Evolutionary conservation across 2,888 invertebrate genomes (phyloP).

Genomic region (Cactoblastis cactorum): DNA sequence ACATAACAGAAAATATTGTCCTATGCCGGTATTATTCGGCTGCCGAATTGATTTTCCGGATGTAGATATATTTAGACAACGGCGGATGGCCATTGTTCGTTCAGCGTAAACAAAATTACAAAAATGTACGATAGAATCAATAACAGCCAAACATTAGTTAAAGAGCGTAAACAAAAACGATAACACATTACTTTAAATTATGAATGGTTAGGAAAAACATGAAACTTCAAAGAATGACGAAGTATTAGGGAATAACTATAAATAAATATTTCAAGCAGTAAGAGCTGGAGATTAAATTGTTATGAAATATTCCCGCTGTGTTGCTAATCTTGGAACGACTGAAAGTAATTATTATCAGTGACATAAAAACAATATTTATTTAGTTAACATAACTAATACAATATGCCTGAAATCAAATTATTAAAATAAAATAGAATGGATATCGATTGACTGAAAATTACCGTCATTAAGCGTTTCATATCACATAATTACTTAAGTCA

Average conservation of each 20-base stretch:
- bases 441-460: no score
- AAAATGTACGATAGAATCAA: slow-evolving; percentile 6
- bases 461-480: no score
- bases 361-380: no score
- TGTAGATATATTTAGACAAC: not conserved
- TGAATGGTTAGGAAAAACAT: not conserved
- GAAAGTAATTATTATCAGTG: no score
- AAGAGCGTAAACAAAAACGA: not conserved
- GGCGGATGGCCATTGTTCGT: slow-evolving; percentile 5
- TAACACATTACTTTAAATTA: not conserved
- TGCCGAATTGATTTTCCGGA: not conserved
- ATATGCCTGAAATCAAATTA: no score
- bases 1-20: not conserved
- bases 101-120: slow-evolving; percentile 2
- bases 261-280: no score
- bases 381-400: no score
- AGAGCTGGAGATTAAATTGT: no score
- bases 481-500: no score
- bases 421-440: no score
- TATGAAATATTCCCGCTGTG: no score
- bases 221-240: not conserved
- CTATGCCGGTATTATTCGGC: not conserved
- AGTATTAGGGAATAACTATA: not conserved
- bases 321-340: no score
- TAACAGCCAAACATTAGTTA: slow-evolving; percentile 7